Percentiles rank a stretch among this genome's conserved stretches.
Conservation (phyloP, 2,797 vertebrate genomes). For the Phataginus tricuspis region DNA sequence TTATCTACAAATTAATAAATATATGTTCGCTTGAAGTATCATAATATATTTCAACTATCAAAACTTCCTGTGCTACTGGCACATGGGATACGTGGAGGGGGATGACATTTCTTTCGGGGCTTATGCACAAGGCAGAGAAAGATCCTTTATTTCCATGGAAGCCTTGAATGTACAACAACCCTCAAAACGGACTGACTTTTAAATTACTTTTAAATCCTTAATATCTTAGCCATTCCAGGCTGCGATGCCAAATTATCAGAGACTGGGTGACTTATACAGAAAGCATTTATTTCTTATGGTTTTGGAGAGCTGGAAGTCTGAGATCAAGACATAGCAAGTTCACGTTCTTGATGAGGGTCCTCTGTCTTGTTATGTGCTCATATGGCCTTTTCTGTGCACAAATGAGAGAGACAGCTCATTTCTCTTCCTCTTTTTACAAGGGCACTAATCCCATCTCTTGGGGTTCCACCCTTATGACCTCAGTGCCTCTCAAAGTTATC, state of each 20-base stretch:
- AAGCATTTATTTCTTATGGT: neutral
- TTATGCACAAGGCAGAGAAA: neutral
- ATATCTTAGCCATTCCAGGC: neutral
- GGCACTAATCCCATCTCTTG: neutral
- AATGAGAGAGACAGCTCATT: neutral
- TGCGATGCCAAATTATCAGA: neutral
- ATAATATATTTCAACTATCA: constrained; percentile 7
- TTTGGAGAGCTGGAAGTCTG: neutral
- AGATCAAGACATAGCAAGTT: neutral
- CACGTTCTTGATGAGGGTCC: neutral
- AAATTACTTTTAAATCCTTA: neutral
- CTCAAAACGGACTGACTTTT: neutral
- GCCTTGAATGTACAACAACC: neutral
- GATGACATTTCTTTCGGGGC: neutral
- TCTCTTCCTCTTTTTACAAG: neutral
- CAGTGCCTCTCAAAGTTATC: neutral
- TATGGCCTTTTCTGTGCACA: neutral
- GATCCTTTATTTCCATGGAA: neutral
- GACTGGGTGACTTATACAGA: neutral
- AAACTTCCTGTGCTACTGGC: neutral
- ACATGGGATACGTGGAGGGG: neutral
- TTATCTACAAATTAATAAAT: neutral
- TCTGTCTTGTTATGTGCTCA: neutral
- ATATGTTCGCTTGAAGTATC: constrained; percentile 12
- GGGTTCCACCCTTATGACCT: neutral